Evolutionary conservation across 2,113 vertebrate species (phyloP).

Genomic region (Osmerus mordax): DNA sequence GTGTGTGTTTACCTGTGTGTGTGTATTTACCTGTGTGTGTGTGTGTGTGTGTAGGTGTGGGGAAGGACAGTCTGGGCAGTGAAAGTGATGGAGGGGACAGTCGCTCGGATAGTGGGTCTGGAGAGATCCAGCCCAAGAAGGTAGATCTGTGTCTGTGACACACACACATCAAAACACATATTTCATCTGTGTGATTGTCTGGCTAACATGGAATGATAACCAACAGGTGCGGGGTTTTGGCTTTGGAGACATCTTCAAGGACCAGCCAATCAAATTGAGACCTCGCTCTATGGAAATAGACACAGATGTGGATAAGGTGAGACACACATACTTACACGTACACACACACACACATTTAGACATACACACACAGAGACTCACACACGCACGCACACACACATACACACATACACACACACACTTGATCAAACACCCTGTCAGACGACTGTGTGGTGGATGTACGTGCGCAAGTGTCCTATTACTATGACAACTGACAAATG

Average conservation of each 20-base stretch:
- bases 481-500: conserved; percentile 15
- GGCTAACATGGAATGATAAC: background rate
- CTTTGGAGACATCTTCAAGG: conserved; percentile 98
- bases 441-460: background rate
- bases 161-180: background rate
- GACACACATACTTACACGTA: conserved; percentile 9
- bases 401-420: background rate
- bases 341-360: conserved; percentile 20
- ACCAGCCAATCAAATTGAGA: conserved; percentile 92
- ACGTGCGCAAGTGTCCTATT: conserved; percentile 5
- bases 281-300: conserved; percentile 92
- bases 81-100: conserved; percentile 92
- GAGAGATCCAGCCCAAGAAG: conserved; percentile 93
- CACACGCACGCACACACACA: conserved; percentile 5
- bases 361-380: conserved; percentile 7
- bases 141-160: conserved; percentile 24
- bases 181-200: conserved; percentile 3
- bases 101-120: conserved; percentile 84
- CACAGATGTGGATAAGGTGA: conserved; percentile 87
- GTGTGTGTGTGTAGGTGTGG: conserved; percentile 65
- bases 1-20: conserved; percentile 8
- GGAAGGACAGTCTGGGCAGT: conserved; percentile 90
- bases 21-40: conserved; percentile 21
- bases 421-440: background rate
- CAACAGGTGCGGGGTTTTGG: conserved; percentile 85